Conservation (phyloP, 2,797 vertebrate species). For the Apodemus agrarius region DNA sequence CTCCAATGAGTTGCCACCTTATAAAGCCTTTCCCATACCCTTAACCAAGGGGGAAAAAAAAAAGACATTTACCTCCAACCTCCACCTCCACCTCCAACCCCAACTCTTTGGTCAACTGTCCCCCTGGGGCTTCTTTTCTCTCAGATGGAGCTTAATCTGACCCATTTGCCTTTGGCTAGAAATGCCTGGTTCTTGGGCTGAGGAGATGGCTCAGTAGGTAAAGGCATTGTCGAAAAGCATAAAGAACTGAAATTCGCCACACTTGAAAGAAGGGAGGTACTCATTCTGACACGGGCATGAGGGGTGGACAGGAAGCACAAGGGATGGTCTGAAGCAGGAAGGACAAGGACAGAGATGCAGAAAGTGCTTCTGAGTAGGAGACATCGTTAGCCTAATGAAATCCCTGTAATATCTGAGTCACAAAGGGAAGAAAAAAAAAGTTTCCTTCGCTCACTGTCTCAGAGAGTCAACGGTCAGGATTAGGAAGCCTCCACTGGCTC, state of each 20-base stretch:
- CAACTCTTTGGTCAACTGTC: not conserved
- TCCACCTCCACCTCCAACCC: not conserved
- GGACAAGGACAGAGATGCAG: too few relatives aligned
- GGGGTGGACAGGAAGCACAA: fast-evolving
- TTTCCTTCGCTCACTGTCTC: not conserved
- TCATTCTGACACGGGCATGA: not conserved
- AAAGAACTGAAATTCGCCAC: fast-evolving
- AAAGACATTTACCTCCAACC: not conserved
- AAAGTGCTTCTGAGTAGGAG: not conserved
- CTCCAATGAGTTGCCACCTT: not conserved
- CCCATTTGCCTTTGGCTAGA: not conserved
- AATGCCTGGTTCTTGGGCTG: not conserved
- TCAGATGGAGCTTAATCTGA: not conserved
- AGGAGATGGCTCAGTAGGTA: not conserved
- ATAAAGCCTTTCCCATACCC: not conserved
- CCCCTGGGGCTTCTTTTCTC: not conserved
- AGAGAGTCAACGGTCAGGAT: not conserved
- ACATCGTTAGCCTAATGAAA: not conserved
- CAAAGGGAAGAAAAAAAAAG: not conserved
- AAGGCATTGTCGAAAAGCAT: not conserved
- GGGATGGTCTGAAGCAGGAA: not conserved
- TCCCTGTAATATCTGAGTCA: not conserved
- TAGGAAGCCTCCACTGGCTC: not conserved
- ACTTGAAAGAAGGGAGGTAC: not conserved
- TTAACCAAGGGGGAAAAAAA: not conserved